These are phyloP conservation scores for Pseudococcus viburni DNA, from an alignment of 2,888 invertebrate species.

Conservation along the genomic window DNA sequence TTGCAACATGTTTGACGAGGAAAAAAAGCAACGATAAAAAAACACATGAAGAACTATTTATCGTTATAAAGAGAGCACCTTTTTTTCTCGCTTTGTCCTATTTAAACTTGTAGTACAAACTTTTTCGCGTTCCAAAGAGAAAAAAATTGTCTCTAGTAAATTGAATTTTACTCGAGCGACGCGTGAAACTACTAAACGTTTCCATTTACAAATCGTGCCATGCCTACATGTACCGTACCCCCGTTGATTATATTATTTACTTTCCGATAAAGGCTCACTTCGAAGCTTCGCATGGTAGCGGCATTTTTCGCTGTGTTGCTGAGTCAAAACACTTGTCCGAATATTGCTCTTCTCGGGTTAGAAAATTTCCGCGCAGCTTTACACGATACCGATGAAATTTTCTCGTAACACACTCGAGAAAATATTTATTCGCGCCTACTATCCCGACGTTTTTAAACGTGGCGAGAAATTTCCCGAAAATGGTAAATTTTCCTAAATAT, in stretches of 20 bases:
- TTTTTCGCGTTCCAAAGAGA: neutral
- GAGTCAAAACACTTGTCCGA: constrained; percentile 31
- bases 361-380: neutral
- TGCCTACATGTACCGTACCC: neutral
- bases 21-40: neutral
- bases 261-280: neutral
- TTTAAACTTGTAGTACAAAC: neutral
- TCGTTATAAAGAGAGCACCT: neutral
- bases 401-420: neutral
- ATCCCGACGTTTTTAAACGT: neutral
- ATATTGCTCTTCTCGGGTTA: neutral
- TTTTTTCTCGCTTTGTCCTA: neutral
- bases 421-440: constrained; percentile 16
- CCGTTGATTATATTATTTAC: constrained; percentile 31
- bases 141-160: constrained; percentile 29
- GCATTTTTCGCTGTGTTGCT: constrained; percentile 2
- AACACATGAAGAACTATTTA: neutral
- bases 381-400: neutral
- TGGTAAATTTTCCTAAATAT: constrained; percentile 31
- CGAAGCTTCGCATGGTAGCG: neutral
- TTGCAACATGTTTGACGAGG: neutral
- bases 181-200: constrained; percentile 31
- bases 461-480: neutral
- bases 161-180: constrained; percentile 19
- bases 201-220: constrained; percentile 7